Base-by-base conservation (phyloP, 2,888 invertebrate genomes). In the Minunthozetes semirufus region DNA sequence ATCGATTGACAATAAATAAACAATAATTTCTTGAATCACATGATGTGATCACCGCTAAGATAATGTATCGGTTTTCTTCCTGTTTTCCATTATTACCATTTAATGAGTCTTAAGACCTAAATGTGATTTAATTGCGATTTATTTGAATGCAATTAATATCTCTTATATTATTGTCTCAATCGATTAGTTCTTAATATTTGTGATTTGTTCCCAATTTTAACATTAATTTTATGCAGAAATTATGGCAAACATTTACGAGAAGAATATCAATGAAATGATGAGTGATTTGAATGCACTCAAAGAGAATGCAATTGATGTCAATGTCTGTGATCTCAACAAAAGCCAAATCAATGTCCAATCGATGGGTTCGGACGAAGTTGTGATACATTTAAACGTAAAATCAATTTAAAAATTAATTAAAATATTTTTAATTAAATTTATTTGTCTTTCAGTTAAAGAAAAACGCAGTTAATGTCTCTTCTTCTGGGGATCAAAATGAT, bases 241-340 rank as follows among this genome's bases (percentile, higher is more conserved):
- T 42, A 68, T 68, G 68, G 42, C 22, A 38, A 46, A 68, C 22
- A 68, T 22, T 68, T 61, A 61, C n/a, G 68, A 68, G 46, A 33
- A 38, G 22, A 46, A 15, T 42, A 68, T 68, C 22, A 38, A 68
- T 11, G 19, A 42, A 42, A 46, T 68, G 68, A 19, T 68, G 13
- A 68, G 5, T 22, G 22, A 68, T 38, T 68, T 68, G 46, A 38
- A 68, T 42, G 68, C n/a, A 17, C n/a, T 68, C 19, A 68, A 46
- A 68, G 46, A 68, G 17, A 68, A 13, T 68, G 11, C 63, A 17
- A 38, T 68, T n/a, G 68, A 19, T 22, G 13, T 9, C 22, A 42
- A 68, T 22, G 22, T 22, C 22, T 42, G 9, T 22, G 22, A 17
- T 42, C 17, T 68, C 38, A n/a, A 19, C n/a, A 22, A 11, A 42